Base-by-base conservation (phyloP, 2,888 invertebrate species). In the Drosophila suboccidentalis region DNA sequence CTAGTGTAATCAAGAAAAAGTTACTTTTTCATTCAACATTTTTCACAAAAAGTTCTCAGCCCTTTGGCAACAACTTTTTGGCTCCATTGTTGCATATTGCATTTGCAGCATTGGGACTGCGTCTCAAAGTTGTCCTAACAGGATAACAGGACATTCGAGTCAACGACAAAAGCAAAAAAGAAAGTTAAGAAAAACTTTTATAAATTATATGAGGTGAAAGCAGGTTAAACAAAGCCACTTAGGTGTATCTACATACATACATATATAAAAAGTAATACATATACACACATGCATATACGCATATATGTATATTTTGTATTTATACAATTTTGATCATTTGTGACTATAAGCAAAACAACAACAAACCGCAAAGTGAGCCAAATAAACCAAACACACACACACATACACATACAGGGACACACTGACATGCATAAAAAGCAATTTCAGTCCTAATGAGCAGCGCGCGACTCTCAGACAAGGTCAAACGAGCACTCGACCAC, bases 401-500 rank as follows among this genome's bases (percentile, higher is more conserved):
- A 39, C 26, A 49, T 5, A 26, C 43, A 38, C 19, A 38, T 4
- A n/a, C 36, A n/a, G n/a, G 38, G n/a, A 50, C 32, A 32, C 41
- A 57, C 22, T 54, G 22, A 19, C 43, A 32, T 15, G 22, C 57
- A 57, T 39, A 67, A 59, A 72, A 65, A 79, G 70, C 66, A 69
- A 79, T 84, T 81, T 69, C 19, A 63, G 71, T 71, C 70, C 77
- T 87, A 84, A 83, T 87, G 83, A 83, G 82, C 87, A 87, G 59
- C 74, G 64, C 58, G 51, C 64, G 62, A 62, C 80, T 70, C 63
- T 64, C 59, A 70, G 74, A 69, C 86, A 87, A 87, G 85, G 87
- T 85, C 84, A 87, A 71, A 60, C 67, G 58, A 29, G 17, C 32
- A 29, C 34, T 51, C 43, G 19, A 43, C 34, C 41, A 2, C 9